These are phyloP conservation scores for Anhinga rufa DNA, from an alignment of 2,113 vertebrate species.

Conservation along the genomic window DNA sequence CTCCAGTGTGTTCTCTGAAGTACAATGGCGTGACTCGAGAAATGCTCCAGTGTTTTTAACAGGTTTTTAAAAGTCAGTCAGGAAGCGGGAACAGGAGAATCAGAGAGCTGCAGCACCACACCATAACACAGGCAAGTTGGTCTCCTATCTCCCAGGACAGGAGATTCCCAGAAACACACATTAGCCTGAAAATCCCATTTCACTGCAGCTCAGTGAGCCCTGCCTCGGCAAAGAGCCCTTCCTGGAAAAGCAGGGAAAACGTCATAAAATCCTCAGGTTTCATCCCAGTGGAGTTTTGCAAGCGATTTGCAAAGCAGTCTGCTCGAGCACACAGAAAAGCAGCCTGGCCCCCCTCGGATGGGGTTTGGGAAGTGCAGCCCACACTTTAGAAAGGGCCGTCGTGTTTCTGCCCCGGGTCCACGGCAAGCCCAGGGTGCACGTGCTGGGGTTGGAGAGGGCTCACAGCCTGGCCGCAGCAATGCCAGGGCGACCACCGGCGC, in stretches of 20 bases:
- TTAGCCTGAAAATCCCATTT: neutral
- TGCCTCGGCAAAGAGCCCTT: neutral
- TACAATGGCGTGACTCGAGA: neutral
- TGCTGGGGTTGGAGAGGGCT: neutral
- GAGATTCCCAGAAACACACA: neutral
- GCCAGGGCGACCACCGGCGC: accelerated
- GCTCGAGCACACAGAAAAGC: accelerated
- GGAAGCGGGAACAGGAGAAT: neutral
- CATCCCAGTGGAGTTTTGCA: neutral
- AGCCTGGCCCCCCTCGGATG: neutral
- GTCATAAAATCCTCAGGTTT: neutral
- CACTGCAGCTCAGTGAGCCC: neutral
- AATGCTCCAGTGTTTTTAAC: neutral
- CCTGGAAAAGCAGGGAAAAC: neutral
- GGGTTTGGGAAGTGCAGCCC: neutral
- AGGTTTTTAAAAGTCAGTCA: neutral
- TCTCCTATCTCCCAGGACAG: neutral
- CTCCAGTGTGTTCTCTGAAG: neutral
- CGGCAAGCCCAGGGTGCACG: accelerated
- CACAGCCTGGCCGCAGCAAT: neutral
- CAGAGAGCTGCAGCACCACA: accelerated
- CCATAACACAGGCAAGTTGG: accelerated
- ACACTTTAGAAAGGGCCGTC: accelerated
- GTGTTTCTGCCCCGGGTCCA: neutral
- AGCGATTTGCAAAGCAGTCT: neutral